phyloP scores from a whole-genome alignment of 2,888 invertebrate species.

The Tryphoninae sp. region DNA sequence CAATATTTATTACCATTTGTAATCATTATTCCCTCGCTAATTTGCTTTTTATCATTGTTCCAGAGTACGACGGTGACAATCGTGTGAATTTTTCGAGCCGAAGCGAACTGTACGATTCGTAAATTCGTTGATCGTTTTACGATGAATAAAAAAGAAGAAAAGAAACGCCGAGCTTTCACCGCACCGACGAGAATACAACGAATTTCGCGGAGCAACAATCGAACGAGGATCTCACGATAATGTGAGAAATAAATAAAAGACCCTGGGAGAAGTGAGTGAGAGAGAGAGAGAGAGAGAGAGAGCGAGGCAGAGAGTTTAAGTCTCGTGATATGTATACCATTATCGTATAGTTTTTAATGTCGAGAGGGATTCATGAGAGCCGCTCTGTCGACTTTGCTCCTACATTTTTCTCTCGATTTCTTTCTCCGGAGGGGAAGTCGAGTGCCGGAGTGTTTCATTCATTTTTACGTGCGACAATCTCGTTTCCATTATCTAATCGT shows the following conservation, averaged over 20 bases:
- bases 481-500: not conserved
- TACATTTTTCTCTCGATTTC: conserved; percentile 6
- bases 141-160: not conserved
- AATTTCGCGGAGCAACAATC: conserved; percentile 55
- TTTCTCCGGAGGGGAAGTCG: not conserved
- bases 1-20: too few species aligned
- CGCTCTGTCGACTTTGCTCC: conserved; percentile 23
- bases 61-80: not conserved
- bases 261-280: not conserved
- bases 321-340: conserved; percentile 45
- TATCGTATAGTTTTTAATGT: conserved; percentile 21
- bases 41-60: too few species aligned
- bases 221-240: conserved; percentile 55
- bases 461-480: not conserved
- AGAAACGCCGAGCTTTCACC: conserved; percentile 51
- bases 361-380: conserved; percentile 21
- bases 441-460: not conserved
- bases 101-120: not conserved
- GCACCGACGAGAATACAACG: conserved; percentile 40
- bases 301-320: conserved; percentile 21
- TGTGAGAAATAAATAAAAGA: conserved; percentile 44
- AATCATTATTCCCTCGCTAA: too few species aligned
- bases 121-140: not conserved
- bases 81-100: not conserved
- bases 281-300: conserved; percentile 39